phyloP scores from a whole-genome alignment of 1,140 invertebrate species.

The Drosophila ambigua region DNA sequence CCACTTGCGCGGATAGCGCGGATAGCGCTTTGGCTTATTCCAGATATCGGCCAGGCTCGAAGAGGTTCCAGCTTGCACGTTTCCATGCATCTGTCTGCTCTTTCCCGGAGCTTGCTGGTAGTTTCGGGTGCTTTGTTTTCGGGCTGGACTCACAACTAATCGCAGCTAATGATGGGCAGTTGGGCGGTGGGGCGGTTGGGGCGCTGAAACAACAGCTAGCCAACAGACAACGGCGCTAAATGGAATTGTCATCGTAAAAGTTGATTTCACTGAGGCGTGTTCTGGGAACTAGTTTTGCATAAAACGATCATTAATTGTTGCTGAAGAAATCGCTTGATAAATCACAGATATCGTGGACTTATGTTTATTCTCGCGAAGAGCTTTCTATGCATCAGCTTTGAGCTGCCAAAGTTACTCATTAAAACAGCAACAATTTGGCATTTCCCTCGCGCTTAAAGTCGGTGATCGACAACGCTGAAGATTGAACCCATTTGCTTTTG shows the following conservation, averaged over 20 bases:
- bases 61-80: slow-evolving; percentile 20
- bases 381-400: slow-evolving; percentile 40
- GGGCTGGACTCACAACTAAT: slow-evolving; percentile 55
- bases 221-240: slow-evolving; percentile 10
- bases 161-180: slow-evolving; percentile 59
- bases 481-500: slow-evolving; percentile 31
- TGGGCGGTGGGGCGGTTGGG: slow-evolving; percentile 39
- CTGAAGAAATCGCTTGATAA: slow-evolving; percentile 23
- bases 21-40: slow-evolving; percentile 44
- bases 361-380: not conserved
- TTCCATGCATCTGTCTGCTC: slow-evolving; percentile 15
- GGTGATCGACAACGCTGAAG: slow-evolving; percentile 4
- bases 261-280: slow-evolving; percentile 42
- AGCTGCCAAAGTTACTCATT: not conserved
- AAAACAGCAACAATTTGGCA: slow-evolving; percentile 24
- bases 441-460: slow-evolving; percentile 25
- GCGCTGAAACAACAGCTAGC: slow-evolving; percentile 44
- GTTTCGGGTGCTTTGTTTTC: slow-evolving; percentile 17
- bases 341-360: slow-evolving; percentile 25
- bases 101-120: slow-evolving; percentile 34
- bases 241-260: slow-evolving; percentile 42
- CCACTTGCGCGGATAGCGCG: slow-evolving; percentile 42
- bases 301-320: slow-evolving; percentile 11
- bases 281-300: slow-evolving; percentile 58
- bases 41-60: slow-evolving; percentile 46